Evolutionary conservation across 2,797 vertebrate species (phyloP).

Genomic region (Gymnoscopelus microlampas): DNA sequence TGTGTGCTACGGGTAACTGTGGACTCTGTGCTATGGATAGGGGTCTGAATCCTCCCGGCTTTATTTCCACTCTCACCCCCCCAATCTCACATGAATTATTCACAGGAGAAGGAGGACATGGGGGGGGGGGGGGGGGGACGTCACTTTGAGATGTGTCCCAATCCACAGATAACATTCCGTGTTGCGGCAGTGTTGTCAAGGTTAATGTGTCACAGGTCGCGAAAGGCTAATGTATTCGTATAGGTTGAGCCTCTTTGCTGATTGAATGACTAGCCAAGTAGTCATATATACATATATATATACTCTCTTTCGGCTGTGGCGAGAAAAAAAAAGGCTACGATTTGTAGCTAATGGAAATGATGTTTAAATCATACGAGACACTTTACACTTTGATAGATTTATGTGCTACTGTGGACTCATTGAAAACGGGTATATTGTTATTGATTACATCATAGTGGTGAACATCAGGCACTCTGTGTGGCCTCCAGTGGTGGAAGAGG

Average conservation of each 20-base stretch:
- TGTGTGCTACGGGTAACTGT: conserved; percentile 48
- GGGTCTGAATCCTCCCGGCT: conserved; percentile 44
- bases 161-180: conserved; percentile 75
- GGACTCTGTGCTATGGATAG: conserved; percentile 60
- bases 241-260: conserved; percentile 53
- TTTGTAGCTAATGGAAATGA: too few relatives aligned
- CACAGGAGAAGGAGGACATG: conserved; percentile 48
- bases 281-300: background rate
- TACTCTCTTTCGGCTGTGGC: too few relatives aligned
- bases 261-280: conserved; percentile 55
- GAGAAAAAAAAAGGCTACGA: too few relatives aligned
- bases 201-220: conserved; percentile 73
- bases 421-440: too few relatives aligned
- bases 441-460: too few relatives aligned
- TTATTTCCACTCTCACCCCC: conserved; percentile 26
- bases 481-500: too few relatives aligned
- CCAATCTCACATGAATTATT: conserved; percentile 75
- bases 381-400: too few relatives aligned
- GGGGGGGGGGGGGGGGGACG: conserved; percentile 18
- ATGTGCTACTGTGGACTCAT: too few relatives aligned
- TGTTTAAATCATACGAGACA: too few relatives aligned
- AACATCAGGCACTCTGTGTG: too few relatives aligned
- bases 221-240: conserved; percentile 68
- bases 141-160: conserved; percentile 74
- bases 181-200: conserved; percentile 72